Percentiles rank a stretch among this genome's conserved stretches.
These are phyloP conservation scores for Rhynchonycteris naso DNA, from an alignment of 2,797 vertebrate genomes.

Conservation along the genomic window DNA sequence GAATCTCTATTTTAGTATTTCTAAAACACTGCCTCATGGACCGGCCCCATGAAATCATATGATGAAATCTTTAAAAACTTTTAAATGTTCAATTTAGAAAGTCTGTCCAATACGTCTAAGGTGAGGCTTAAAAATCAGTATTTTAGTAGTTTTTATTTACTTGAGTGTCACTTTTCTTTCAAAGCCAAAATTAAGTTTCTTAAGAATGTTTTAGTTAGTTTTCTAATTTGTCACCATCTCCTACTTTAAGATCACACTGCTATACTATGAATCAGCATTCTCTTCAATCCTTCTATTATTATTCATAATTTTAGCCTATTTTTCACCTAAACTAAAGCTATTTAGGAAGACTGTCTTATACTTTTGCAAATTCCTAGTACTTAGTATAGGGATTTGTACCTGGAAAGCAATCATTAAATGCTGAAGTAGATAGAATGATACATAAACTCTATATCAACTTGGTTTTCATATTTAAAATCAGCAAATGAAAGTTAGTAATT, in stretches of 20 bases:
- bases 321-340: background rate
- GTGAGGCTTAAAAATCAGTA: background rate
- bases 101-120: background rate
- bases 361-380: background rate
- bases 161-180: background rate
- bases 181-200: slow-evolving; percentile 38
- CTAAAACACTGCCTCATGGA: background rate
- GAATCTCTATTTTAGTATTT: background rate
- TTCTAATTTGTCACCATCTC: background rate
- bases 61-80: background rate
- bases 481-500: slow-evolving; percentile 15
- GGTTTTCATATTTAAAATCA: background rate
- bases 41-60: background rate
- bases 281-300: background rate
- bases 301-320: background rate
- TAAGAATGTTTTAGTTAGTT: background rate
- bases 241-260: background rate
- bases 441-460: background rate
- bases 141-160: slow-evolving; percentile 26
- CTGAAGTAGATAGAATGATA: slow-evolving; percentile 23
- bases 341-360: background rate
- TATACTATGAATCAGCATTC: background rate
- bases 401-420: slow-evolving; percentile 32
- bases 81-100: background rate
- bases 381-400: background rate